Base-by-base conservation (phyloP, 2,797 vertebrate species). In the Darevskia mixta region DNA sequence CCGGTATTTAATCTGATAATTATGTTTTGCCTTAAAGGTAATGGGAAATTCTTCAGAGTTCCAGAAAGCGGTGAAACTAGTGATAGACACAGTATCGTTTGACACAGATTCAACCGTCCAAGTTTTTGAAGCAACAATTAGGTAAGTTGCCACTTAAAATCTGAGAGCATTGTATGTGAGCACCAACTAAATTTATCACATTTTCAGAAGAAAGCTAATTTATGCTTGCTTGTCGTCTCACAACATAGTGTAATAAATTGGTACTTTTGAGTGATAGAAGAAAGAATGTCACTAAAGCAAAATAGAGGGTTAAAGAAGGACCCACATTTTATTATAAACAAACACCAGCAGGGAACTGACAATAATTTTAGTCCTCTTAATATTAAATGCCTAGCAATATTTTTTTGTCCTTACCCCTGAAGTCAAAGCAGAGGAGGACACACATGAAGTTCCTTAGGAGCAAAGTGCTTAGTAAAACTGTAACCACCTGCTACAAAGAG, bases 31-130 rank as follows among this genome's bases (percentile, higher is more conserved):
- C 95, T 92, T 71, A 88, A 96, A 99, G 99, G 98, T 99, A 80
- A 98, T 99, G 90, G 99, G 99, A 86, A 99, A 99, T 94, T 98
- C 98, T 88, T 98, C 98, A 0, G 99, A 99, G 95, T 99, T 99
- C 95, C 98, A 98, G 96, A 98, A 97, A 95, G 99, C 99, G 2
- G 99, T 99, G 92, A 98, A 97, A 93, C 95, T 99, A 95, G 99
- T 99, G 93, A 99, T 99, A 93, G 97, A 98, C 91, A 99, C 98
- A 0, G 99, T 99, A 49, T 99, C 99, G 17, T 99, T 99, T 95
- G 99, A 99, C 95, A 99, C 98, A 95, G 98, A 99, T 94, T 99
- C 99, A 9, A 99, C 99, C 0, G 99, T 99, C 82, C 99, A 99
- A 88, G 98, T 99, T 82, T 99, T 99, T 92, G 99, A 99, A 94